phyloP scores from a whole-genome alignment of 2,797 vertebrate species.

The Halcyon smyrnensis region DNA sequence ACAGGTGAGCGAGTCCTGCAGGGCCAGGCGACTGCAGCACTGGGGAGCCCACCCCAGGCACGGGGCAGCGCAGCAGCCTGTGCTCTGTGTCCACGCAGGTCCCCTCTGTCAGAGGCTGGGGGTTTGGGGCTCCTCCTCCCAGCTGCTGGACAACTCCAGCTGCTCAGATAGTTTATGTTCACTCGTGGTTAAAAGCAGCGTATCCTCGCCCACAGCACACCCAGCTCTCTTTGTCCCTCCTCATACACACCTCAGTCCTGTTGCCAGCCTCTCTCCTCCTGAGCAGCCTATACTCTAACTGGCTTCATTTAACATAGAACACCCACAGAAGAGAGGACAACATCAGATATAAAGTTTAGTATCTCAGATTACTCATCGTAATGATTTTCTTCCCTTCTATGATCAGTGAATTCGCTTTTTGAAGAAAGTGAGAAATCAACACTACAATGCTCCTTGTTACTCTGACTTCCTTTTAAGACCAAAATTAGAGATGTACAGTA shows the following conservation, averaged over 20 bases:
- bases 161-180: background rate
- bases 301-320: background rate
- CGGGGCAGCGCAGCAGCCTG: background rate
- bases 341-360: background rate
- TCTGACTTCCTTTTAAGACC: background rate
- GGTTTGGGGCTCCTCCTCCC: background rate
- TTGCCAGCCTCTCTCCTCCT: background rate
- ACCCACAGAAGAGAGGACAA: background rate
- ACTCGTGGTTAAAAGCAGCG: background rate
- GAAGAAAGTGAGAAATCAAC: background rate
- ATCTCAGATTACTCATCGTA: background rate
- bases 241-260: background rate
- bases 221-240: background rate
- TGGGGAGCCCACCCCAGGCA: accelerated
- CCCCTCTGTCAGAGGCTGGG: accelerated
- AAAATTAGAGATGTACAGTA: background rate
- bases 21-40: accelerated
- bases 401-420: background rate
- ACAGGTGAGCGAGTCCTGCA: background rate
- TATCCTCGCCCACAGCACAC: accelerated
- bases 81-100: accelerated
- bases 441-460: background rate
- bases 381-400: background rate
- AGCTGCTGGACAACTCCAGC: background rate
- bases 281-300: background rate